phyloP scores from a whole-genome alignment of 2,888 invertebrate species.

The Hypomecis atomaria region DNA sequence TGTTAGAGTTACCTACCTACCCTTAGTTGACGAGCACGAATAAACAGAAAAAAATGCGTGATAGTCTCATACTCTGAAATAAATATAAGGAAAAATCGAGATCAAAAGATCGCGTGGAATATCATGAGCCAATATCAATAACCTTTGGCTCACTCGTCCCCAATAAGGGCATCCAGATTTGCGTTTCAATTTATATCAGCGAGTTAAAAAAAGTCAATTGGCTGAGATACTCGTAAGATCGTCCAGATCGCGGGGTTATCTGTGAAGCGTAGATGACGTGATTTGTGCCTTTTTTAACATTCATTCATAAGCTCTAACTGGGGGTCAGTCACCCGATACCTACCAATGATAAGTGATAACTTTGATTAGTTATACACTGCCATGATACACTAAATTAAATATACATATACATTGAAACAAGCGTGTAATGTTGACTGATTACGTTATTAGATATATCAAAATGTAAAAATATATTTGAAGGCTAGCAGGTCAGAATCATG shows the following conservation, averaged over 20 bases:
- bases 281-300: neutral
- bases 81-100: too few relatives aligned
- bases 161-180: conserved; percentile 8
- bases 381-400: neutral
- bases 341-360: conserved; percentile 4
- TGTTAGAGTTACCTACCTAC: too few relatives aligned
- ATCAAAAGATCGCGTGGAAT: neutral
- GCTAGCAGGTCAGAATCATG: too few relatives aligned
- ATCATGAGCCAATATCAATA: conserved; percentile 5
- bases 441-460: too few relatives aligned
- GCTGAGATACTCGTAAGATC: neutral
- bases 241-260: conserved; percentile 20
- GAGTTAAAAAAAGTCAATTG: conserved; percentile 1
- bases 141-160: conserved; percentile 12
- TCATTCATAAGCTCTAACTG: conserved; percentile 17
- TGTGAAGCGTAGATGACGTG: conserved; percentile 13
- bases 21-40: too few relatives aligned
- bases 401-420: neutral
- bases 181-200: conserved; percentile 7
- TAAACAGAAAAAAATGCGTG: too few relatives aligned
- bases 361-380: neutral
- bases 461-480: neutral
- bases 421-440: neutral
- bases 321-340: conserved; percentile 15
- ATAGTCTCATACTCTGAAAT: too few relatives aligned